Base-by-base conservation (phyloP, 2,888 invertebrate species). In the Sicus ferrugineus region DNA sequence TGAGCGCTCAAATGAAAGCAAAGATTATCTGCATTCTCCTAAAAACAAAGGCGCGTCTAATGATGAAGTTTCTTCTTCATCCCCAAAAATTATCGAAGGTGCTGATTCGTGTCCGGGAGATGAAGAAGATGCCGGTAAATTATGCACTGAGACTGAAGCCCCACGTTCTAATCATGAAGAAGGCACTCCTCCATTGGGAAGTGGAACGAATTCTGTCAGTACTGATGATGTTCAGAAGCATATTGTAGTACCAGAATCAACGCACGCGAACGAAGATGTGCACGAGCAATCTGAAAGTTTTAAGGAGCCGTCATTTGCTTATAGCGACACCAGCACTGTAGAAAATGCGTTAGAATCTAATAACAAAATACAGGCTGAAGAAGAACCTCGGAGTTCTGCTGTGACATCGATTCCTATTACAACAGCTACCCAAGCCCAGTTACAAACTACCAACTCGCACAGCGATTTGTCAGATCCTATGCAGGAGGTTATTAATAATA, bases 401-500 rank as follows among this genome's bases (percentile, higher is more conserved):
- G 50, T 52, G 21, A 19, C 31, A 21, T 16, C 21, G 26, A 9
- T 48, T 21, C 28, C 14, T 11, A 52, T 4, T 14, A 66, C 23
- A 23, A 7, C 54, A 11, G 9, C 26, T n/a, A 6, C 42, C 9
- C 56, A 38, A 54, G 56, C 38, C 26, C 30, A 28, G 1, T 9
- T 26, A 26, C 42, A 38, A 11, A n/a, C 26, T 19, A 42, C 54
- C 14, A 56, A n/a, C 50, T 64, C 65, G 0, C 71, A 69, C 9
- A 73, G 73, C 1, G 82, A 82, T 50, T 75, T 81, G 9, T 79
- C 81, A 0, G 89, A 90, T 75, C 87, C 88, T 71, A 88, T 91
- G 85, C 80, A 90, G 76, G 90, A 91, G 81, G 90, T 90, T 54
- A 90, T 90, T 0, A 89, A 90, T 77, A 91, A 91, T 79, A 87